Evolutionary conservation across 2,113 vertebrate species (phyloP), one percentile per base, ranked within the genome.

Genomic region (Ophthalmolycus amberensis): DNA sequence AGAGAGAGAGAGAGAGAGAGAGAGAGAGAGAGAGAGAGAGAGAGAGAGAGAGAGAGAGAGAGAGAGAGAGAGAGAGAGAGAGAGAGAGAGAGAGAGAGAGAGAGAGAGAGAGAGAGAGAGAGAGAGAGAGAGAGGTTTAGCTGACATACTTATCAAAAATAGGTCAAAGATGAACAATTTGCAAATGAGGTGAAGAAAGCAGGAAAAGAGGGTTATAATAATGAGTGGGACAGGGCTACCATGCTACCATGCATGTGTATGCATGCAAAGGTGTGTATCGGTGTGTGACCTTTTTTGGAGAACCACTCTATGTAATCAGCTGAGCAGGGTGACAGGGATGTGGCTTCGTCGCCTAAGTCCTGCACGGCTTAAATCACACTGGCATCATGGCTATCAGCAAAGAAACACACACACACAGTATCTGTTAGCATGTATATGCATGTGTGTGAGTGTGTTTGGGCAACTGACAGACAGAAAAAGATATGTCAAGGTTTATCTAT

Each of bases 291-390:
- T 37, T 90, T 88, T 25, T 90, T 83, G 71, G 86, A 71, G 77
- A 88, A n/a, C 84, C 91, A 93, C 90, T 92, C 83, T 74, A 72
- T 66, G 82, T 92, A 93, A 94, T 91, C 87, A 90, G 79, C 48
- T 76, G 79, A 90, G 71, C 79, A 77, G 74, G 58, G 70, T 82
- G 83, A 80, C 80, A 63, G 72, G 62, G 63, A 82, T 18, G 50
- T 83, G 64, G 62, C 77, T 63, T 62, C 83, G 65, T 85, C 79
- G 20, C 83, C n/a, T 89, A 88, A 93, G 72, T 92, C 87, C 84
- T 84, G 59, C 65, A 40, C 44, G 46, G 88, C 89, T 85, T 88
- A 94, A 92, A 92, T 93, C 89, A 91, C 71, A 60, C 72, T 78
- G 88, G 80, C 86, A 82, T 88, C 80, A n/a, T 87, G 86, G 70